phyloP scores from a whole-genome alignment of 2,888 invertebrate species.

The Volucella inanis region DNA sequence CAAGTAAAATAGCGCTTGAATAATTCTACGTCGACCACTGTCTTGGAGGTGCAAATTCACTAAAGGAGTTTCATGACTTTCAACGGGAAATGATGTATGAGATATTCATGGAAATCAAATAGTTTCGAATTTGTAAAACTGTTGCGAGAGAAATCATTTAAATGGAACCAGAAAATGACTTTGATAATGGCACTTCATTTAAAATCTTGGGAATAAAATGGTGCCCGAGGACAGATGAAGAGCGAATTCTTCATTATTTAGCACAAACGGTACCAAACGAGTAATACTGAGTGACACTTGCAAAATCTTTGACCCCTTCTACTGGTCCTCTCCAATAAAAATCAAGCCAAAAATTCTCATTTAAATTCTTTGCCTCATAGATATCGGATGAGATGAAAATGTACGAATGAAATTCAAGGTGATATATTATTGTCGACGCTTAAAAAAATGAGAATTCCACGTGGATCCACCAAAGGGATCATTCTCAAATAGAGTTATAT shows the following conservation, averaged over 20 bases:
- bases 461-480: not conserved
- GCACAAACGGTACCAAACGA: constrained; percentile 12
- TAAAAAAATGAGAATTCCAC: constrained; percentile 6
- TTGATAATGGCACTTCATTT: too few relatives aligned
- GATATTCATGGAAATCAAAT: too few relatives aligned
- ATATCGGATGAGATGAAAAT: constrained; percentile 27
- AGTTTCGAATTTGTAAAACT: too few relatives aligned
- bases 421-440: constrained; percentile 8
- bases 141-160: too few relatives aligned
- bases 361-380: constrained; percentile 26
- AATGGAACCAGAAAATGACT: too few relatives aligned
- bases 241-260: not conserved
- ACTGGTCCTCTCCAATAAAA: constrained; percentile 20
- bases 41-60: too few relatives aligned
- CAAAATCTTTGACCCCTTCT: constrained; percentile 30
- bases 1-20: too few relatives aligned
- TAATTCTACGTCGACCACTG: too few relatives aligned
- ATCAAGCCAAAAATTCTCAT: constrained; percentile 24
- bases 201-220: too few relatives aligned
- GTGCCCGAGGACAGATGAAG: too few relatives aligned
- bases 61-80: too few relatives aligned
- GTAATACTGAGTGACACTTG: constrained; percentile 14
- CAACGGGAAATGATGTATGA: too few relatives aligned
- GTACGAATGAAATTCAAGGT: constrained; percentile 20
- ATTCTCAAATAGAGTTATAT: constrained; percentile 6